Evolutionary conservation across 2,888 invertebrate genomes (phyloP).

Genomic region (Plemyria rubiginata): DNA sequence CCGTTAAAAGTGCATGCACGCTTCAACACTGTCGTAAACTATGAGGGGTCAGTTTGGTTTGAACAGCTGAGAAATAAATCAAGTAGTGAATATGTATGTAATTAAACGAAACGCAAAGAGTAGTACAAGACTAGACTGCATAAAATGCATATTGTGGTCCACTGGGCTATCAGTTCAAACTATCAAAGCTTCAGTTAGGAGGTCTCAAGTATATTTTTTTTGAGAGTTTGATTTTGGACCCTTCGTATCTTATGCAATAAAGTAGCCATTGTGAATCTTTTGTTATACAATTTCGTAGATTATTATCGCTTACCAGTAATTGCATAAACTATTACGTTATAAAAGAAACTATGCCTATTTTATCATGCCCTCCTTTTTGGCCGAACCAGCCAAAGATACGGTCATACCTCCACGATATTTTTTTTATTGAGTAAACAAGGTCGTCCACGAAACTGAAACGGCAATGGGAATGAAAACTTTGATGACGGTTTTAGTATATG

Average conservation of each 20-base stretch:
- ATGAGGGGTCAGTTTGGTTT: constrained; percentile 42
- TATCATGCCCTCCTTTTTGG: background rate
- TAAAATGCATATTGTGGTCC: background rate
- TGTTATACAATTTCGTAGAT: constrained; percentile 27
- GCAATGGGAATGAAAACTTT: too few relatives aligned
- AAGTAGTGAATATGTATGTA: constrained; percentile 45
- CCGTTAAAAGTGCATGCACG: constrained; percentile 25
- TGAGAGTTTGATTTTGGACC: constrained; percentile 2
- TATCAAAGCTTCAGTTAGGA: too few relatives aligned
- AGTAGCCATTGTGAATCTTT: constrained; percentile 6
- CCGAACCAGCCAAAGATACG: too few relatives aligned
- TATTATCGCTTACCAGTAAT: constrained; percentile 24
- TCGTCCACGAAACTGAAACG: too few relatives aligned
- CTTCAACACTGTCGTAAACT: constrained; percentile 42
- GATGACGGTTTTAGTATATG: too few relatives aligned
- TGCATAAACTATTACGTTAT: constrained; percentile 27
- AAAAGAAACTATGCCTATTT: constrained; percentile 9
- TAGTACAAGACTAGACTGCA: background rate
- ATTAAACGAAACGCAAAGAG: constrained; percentile 8
- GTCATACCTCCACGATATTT: too few relatives aligned
- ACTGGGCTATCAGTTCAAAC: background rate
- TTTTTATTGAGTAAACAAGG: too few relatives aligned
- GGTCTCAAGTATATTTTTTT: too few relatives aligned
- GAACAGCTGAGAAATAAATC: constrained; percentile 33
- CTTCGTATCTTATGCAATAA: constrained; percentile 16